These are phyloP conservation scores for Alloscopus bannaensis DNA, from an alignment of 2,888 invertebrate genomes.

Conservation along the genomic window DNA sequence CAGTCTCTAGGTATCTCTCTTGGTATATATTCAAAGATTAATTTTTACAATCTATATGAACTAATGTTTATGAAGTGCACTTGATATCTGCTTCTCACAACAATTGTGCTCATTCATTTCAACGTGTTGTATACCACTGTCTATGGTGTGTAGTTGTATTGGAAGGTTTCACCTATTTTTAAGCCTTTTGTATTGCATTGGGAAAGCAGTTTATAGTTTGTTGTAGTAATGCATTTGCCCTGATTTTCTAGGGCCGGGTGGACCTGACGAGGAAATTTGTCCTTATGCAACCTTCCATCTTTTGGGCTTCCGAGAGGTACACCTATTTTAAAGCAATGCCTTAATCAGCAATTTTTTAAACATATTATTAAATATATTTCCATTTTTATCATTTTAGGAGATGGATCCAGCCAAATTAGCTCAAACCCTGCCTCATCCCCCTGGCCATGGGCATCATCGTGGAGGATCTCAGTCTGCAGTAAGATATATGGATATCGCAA, in stretches of 20 bases:
- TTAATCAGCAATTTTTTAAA: background rate
- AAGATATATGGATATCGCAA: conserved; percentile 24
- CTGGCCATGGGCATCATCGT: conserved; percentile 86
- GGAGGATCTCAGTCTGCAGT: conserved; percentile 94
- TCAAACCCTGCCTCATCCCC: conserved; percentile 89
- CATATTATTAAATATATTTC: conserved; percentile 77
- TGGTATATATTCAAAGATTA: background rate
- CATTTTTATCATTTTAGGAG: no score
- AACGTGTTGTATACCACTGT: background rate
- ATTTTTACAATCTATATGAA: background rate
- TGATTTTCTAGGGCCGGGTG: conserved; percentile 74
- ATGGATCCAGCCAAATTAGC: conserved; percentile 96
- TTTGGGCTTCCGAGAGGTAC: conserved; percentile 94
- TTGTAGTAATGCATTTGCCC: background rate
- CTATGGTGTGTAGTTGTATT: conserved; percentile 9
- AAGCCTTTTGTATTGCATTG: conserved; percentile 4
- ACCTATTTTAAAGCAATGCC: background rate
- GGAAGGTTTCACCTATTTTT: background rate
- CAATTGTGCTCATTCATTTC: background rate
- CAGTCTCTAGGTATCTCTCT: conserved; percentile 26
- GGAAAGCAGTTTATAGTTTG: no score
- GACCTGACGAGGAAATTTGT: conserved; percentile 97
- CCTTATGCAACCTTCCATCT: conserved; percentile 98
- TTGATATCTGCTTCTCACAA: no score
- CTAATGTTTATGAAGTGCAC: background rate